A percentile compares a stretch with the other conserved stretches of the same genome.
phyloP scores from a whole-genome alignment of 2,888 invertebrate genomes.

The Phyto melanocephala region DNA sequence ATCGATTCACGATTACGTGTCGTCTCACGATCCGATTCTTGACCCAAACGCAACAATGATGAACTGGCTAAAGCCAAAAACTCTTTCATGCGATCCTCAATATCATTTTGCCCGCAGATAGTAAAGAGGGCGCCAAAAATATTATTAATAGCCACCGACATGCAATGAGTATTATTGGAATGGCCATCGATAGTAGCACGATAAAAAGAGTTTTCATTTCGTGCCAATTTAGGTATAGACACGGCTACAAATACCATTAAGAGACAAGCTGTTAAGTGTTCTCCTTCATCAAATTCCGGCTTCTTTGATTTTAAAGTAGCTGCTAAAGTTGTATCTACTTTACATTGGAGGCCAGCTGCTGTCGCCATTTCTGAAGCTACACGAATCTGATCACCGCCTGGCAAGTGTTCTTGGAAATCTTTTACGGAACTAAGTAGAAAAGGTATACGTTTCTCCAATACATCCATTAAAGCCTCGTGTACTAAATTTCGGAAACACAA shows the following conservation, averaged over 20 bases:
- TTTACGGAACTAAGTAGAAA: conserved; percentile 96
- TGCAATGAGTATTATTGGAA: conserved; percentile 99
- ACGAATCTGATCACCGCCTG: conserved; percentile 92
- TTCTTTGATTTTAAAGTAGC: conserved; percentile 94
- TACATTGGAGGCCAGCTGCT: conserved; percentile 94
- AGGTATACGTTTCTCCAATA: conserved; percentile 95
- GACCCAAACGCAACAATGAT: conserved; percentile 94
- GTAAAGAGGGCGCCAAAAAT: conserved; percentile 98
- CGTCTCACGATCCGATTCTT: conserved; percentile 96
- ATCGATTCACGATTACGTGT: conserved; percentile 97
- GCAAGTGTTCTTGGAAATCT: conserved; percentile 95
- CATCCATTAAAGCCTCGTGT: conserved; percentile 95
- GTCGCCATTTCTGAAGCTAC: conserved; percentile 98
- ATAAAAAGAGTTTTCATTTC: conserved; percentile 93
- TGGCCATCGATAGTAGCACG: conserved; percentile 94
- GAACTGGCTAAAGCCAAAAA: conserved; percentile 95
- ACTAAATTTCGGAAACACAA: conserved; percentile 96
- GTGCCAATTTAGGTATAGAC: conserved; percentile 95
- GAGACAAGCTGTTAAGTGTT: conserved; percentile 94
- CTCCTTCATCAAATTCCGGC: conserved; percentile 92
- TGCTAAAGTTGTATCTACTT: conserved; percentile 96
- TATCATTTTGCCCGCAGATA: conserved; percentile 96
- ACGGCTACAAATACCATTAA: conserved; percentile 99
- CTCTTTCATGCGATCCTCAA: conserved; percentile 98
- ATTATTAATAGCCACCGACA: conserved; percentile 96